Percentiles rank a stretch among this genome's conserved stretches.
phyloP scores from a whole-genome alignment of 2,797 vertebrate species.

The Paedocypris micromegethes region DNA sequence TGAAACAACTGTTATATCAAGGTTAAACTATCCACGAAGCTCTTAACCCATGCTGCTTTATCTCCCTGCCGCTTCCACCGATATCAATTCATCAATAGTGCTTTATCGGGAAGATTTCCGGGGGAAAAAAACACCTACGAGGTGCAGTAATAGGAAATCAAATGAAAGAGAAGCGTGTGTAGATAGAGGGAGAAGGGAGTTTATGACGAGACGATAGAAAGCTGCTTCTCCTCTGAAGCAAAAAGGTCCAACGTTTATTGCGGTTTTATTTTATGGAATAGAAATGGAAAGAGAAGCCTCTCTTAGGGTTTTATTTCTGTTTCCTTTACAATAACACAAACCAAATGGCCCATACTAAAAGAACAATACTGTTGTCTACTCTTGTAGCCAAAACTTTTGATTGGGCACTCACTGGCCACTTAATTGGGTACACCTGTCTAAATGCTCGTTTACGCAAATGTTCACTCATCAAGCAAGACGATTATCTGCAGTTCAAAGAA shows the following conservation, averaged over 20 bases:
- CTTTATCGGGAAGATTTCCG: conserved; percentile 60
- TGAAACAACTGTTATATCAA: conserved; percentile 97
- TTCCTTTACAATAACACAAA: too few species aligned
- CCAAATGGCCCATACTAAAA: too few species aligned
- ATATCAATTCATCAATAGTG: conserved; percentile 77
- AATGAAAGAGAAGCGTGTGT: conserved; percentile 66
- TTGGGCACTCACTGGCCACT: too few species aligned
- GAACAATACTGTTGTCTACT: too few species aligned
- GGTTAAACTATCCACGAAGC: conserved; percentile 86
- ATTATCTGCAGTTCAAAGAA: too few species aligned
- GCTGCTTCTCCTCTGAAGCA: conserved; percentile 11
- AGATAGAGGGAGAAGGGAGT: conserved; percentile 61
- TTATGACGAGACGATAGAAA: conserved; percentile 53
- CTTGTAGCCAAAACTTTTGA: too few species aligned
- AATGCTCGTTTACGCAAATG: too few species aligned
- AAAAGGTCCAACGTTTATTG: background rate
- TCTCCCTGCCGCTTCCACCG: conserved; percentile 65
- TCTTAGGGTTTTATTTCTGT: too few species aligned
- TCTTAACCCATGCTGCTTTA: conserved; percentile 75
- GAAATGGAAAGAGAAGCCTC: too few species aligned
- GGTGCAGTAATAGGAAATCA: conserved; percentile 68
- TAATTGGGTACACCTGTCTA: too few species aligned
- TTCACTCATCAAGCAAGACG: too few species aligned
- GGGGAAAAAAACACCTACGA: conserved; percentile 57
- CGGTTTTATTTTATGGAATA: background rate